Percentiles rank a stretch among this genome's conserved stretches.
Evolutionary conservation across 2,797 vertebrate species (phyloP).

Genomic region (Characodon lateralis): DNA sequence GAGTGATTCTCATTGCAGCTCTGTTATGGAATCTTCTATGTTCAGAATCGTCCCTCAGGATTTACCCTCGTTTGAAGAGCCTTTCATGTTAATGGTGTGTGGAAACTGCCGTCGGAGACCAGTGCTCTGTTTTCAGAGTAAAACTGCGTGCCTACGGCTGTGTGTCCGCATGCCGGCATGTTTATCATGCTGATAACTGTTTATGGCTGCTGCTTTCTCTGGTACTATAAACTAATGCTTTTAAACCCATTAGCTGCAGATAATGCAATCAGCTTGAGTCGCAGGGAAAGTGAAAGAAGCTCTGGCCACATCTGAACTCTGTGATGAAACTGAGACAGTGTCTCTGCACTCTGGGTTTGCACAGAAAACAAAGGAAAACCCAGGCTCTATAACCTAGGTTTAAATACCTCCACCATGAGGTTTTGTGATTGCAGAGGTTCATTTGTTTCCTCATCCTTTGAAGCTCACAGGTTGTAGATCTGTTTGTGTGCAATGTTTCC

Average conservation of each 20-base stretch:
- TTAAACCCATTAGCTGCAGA: conserved; percentile 65
- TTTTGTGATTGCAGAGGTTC: not conserved
- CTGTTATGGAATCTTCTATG: not conserved
- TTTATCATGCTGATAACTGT: conserved; percentile 65
- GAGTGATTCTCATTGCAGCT: conserved; percentile 17
- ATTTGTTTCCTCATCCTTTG: not conserved
- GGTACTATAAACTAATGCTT: conserved; percentile 68
- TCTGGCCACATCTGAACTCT: conserved; percentile 53
- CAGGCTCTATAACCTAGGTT: not conserved
- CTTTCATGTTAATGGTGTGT: conserved; percentile 57
- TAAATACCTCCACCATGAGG: not conserved
- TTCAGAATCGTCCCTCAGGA: conserved; percentile 34
- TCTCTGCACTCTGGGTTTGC: conserved; percentile 50
- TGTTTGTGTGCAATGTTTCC: not conserved
- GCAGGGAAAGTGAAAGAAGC: conserved; percentile 53
- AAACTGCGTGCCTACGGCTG: not conserved
- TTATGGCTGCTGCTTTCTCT: conserved; percentile 66
- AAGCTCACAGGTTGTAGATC: not conserved
- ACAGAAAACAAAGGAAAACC: conserved; percentile 19
- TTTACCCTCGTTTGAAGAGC: conserved; percentile 55
- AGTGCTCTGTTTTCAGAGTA: conserved; percentile 50
- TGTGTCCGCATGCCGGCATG: conserved; percentile 36
- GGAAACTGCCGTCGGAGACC: conserved; percentile 31
- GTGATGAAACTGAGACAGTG: conserved; percentile 50
- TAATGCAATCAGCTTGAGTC: conserved; percentile 67